Base-by-base conservation (phyloP, 2,797 vertebrate genomes). In the Phalloptychus januarius region DNA sequence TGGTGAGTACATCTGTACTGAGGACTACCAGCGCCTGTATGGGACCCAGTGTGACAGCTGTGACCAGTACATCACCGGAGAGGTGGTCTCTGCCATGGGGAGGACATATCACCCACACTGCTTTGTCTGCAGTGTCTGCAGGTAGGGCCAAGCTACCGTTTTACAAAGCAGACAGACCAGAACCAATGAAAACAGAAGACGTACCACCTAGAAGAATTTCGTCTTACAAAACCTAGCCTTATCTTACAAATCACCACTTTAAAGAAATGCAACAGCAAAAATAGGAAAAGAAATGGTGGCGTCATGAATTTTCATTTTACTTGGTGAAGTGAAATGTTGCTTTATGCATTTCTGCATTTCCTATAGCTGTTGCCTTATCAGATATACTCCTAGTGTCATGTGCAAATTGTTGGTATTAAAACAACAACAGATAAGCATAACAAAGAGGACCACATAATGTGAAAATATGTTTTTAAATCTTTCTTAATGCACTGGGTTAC, bases 11-110 rank as follows among this genome's bases (percentile, higher is more conserved):
- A 97, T 99, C 93, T 99, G 98, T 85, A 98, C 97, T 0, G 95
- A 96, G 7, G 98, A 99, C 94, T 99, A 98, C 96, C 98, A 99
- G 96, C 96, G 97, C 44, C 97, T 98, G 76, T 96, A 99, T 0
- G 98, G 98, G 74, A 98, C 97, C 63, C 97, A 96, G 88, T 99
- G 98, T 0, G 97, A 98, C 94, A 97, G 98, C 95, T 99, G 98
- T 0, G 94, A 95, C 36, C 96, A 97, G 93, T 98, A 98, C 92
- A 99, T 99, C 94, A 97, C 96, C 0, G 98, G 98, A 15, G 98
- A 99, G 93, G 98, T 99, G 91, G 98, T 99, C 71, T 98, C 98
- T 0, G 98, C 98, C 1, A 92, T 99, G 92, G 98, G 97, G 70
- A 96, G 97, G 83, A 97, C 98, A 18, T 99, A 98, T 93, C 98